Conservation (phyloP, 2,888 invertebrate species). For the Catocala sponsa region DNA sequence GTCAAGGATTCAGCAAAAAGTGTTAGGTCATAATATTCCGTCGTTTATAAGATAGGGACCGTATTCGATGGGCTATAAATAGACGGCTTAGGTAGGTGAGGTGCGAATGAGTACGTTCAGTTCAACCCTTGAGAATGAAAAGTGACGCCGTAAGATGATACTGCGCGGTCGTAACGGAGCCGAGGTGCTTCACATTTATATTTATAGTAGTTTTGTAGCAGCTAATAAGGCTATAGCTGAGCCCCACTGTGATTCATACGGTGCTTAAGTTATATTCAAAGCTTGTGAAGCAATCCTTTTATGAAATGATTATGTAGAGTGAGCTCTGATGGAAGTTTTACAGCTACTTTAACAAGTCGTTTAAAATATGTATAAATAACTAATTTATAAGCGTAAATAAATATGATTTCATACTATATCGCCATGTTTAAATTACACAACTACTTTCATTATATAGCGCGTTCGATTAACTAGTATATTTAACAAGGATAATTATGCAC, state of each 20-base stretch:
- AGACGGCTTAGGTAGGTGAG: constrained; percentile 49
- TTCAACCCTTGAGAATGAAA: constrained; percentile 39
- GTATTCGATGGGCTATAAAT: constrained; percentile 47
- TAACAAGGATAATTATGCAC: no score
- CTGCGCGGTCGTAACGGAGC: constrained; percentile 28
- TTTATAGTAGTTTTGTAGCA: constrained; percentile 43
- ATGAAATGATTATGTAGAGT: background rate
- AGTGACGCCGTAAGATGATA: constrained; percentile 37
- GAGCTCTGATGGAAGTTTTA: no score
- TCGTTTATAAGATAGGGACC: constrained; percentile 34
- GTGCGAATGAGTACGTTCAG: constrained; percentile 43
- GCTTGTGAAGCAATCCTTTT: constrained; percentile 2
- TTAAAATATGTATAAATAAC: no score
- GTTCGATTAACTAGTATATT: no score
- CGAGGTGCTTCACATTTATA: constrained; percentile 52
- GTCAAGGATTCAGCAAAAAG: constrained; percentile 24
- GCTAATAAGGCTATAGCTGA: constrained; percentile 38
- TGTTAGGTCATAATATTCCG: constrained; percentile 27
- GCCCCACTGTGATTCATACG: constrained; percentile 22
- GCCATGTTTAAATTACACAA: no score
- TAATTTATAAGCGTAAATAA: no score
- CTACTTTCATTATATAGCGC: no score
- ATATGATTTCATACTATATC: no score
- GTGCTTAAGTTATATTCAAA: constrained; percentile 21
- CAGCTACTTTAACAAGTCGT: no score